These are phyloP conservation scores for Tenodera sinensis DNA, from an alignment of 2,888 invertebrate species.

Conservation along the genomic window DNA sequence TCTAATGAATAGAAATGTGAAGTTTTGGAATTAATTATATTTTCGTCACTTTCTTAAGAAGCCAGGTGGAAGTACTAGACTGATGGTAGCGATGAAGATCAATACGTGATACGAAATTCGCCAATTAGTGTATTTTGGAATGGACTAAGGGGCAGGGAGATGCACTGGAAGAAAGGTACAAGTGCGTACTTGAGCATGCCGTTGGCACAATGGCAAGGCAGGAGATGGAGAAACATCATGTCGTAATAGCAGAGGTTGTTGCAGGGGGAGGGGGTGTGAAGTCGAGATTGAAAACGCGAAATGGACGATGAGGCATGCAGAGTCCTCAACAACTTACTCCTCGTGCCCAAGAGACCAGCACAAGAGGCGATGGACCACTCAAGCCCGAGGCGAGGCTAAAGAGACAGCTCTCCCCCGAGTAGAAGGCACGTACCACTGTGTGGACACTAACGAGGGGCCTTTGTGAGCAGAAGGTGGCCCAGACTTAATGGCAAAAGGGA, in stretches of 20 bases:
- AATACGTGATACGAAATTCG: not conserved
- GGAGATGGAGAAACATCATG: not conserved
- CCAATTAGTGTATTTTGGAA: not conserved
- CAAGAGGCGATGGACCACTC: not conserved
- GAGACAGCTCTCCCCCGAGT: not conserved
- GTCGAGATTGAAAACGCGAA: not conserved
- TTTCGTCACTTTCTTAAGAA: no score
- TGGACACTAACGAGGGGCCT: constrained; percentile 31
- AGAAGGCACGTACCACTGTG: not conserved
- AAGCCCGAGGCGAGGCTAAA: not conserved
- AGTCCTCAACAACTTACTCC: not conserved
- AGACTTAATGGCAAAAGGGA: constrained; percentile 16
- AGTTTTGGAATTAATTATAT: no score
- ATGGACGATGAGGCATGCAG: not conserved
- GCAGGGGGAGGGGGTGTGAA: not conserved
- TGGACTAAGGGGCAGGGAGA: not conserved
- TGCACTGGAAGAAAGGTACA: not conserved
- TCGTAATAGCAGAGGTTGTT: not conserved
- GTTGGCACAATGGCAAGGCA: not conserved
- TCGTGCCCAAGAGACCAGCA: not conserved
- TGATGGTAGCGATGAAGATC: not conserved
- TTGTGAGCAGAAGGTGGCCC: constrained; percentile 19
- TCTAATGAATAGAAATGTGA: no score
- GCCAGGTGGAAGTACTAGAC: not conserved
- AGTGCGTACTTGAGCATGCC: not conserved